A percentile compares a stretch with the other conserved stretches of the same genome.
Evolutionary conservation across 2,113 vertebrate species (phyloP).

Genomic region (Gasterosteus nipponicus): DNA sequence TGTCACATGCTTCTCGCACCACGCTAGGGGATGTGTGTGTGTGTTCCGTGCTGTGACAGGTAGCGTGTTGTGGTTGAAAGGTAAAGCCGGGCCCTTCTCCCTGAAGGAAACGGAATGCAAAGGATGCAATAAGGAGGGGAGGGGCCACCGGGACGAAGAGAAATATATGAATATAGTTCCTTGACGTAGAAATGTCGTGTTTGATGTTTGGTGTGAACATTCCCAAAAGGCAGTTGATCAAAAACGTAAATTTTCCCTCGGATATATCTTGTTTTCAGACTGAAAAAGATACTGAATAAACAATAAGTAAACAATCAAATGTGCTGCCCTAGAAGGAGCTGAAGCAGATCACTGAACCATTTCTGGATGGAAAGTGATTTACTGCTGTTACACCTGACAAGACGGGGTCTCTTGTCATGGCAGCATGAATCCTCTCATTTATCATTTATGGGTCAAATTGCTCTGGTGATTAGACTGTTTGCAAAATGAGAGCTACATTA

Average conservation of each 20-base stretch:
- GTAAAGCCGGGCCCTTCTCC: slow-evolving; percentile 54
- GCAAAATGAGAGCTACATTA: slow-evolving; percentile 41
- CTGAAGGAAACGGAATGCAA: slow-evolving; percentile 62
- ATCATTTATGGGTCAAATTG: slow-evolving; percentile 62
- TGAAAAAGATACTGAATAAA: not conserved
- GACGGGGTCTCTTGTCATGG: slow-evolving; percentile 42
- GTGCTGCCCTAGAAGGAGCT: slow-evolving; percentile 3
- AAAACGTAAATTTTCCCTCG: not conserved
- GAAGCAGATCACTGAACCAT: slow-evolving; percentile 26
- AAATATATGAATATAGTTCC: slow-evolving; percentile 40
- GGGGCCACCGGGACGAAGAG: slow-evolving; percentile 20
- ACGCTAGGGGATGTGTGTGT: slow-evolving; percentile 45
- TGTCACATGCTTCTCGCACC: slow-evolving; percentile 78
- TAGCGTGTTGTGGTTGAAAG: slow-evolving; percentile 70
- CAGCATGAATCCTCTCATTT: slow-evolving; percentile 44
- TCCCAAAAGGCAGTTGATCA: slow-evolving; percentile 3
- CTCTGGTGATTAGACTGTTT: slow-evolving; percentile 44
- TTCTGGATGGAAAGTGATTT: slow-evolving; percentile 30
- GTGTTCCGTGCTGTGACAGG: slow-evolving; percentile 68
- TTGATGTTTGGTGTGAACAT: slow-evolving; percentile 26
- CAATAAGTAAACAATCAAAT: slow-evolving; percentile 28
- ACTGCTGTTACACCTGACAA: slow-evolving; percentile 39
- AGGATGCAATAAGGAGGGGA: slow-evolving; percentile 13
- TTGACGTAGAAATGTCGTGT: slow-evolving; percentile 35
- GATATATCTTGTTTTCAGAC: not conserved